A percentile compares a stretch with the other conserved stretches of the same genome.
Conservation (phyloP, 2,113 vertebrate genomes). For the Podocnemis expansa region DNA sequence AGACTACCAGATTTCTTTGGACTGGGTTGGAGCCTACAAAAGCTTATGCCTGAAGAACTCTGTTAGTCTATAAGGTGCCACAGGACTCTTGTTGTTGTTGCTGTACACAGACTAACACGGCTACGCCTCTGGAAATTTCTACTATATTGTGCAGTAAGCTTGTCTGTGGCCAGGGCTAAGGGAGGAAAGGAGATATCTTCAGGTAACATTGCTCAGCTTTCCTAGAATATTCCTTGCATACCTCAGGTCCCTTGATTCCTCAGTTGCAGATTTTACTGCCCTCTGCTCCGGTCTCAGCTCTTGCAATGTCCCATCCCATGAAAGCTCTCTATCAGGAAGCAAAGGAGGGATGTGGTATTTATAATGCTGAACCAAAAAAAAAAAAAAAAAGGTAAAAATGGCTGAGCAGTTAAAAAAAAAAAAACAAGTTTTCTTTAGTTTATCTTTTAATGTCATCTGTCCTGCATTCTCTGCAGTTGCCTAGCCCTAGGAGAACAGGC, state of each 20-base stretch:
- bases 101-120: too few species aligned
- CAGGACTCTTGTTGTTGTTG: too few species aligned
- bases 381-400: neutral
- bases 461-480: neutral
- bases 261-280: slow-evolving; percentile 24
- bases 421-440: neutral
- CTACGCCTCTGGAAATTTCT: too few species aligned
- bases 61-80: too few species aligned
- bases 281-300: slow-evolving; percentile 25
- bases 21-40: too few species aligned
- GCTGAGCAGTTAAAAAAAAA: neutral
- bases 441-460: neutral
- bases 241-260: slow-evolving; percentile 3
- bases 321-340: neutral
- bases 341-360: neutral
- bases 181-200: slow-evolving; percentile 32
- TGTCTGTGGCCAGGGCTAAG: neutral
- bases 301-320: neutral
- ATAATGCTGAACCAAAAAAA: neutral
- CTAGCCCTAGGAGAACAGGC: neutral
- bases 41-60: too few species aligned
- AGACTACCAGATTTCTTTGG: too few species aligned
- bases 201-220: slow-evolving; percentile 19
- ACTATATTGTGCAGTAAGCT: neutral
- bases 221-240: neutral